phyloP scores from a whole-genome alignment of 2,888 invertebrate genomes.

The Actias luna region DNA sequence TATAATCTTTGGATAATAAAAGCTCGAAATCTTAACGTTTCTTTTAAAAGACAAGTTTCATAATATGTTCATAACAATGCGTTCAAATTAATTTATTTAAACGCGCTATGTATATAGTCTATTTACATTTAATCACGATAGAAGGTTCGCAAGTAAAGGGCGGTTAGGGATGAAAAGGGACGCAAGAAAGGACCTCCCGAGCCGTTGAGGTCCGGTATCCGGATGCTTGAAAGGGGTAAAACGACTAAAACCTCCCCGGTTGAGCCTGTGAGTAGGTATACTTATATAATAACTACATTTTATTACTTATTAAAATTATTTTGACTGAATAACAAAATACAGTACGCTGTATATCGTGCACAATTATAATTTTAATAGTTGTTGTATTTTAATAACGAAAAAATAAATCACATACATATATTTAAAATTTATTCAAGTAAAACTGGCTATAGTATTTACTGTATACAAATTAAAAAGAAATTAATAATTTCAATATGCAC shows the following conservation, averaged over 20 bases:
- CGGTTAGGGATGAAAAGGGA: conserved; percentile 9
- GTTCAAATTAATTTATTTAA: not conserved
- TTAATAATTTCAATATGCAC: conserved; percentile 28
- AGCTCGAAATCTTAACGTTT: not conserved
- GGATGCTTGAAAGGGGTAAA: conserved; percentile 13
- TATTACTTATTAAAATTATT: not conserved
- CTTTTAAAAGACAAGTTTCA: not conserved
- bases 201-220: conserved; percentile 13
- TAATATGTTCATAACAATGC: not conserved
- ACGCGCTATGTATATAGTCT: not conserved
- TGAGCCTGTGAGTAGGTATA: not conserved
- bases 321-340: not conserved
- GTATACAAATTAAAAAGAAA: not conserved
- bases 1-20: not conserved
- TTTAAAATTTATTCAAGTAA: not conserved
- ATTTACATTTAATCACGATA: conserved; percentile 3
- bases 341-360: not conserved
- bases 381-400: not conserved
- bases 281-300: not conserved
- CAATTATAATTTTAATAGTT: not conserved
- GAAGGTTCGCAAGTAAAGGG: conserved; percentile 6
- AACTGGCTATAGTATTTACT: not conserved
- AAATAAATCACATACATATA: not conserved
- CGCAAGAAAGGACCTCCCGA: conserved; percentile 8
- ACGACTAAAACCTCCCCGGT: conserved; percentile 9